A percentile compares a stretch with the other conserved stretches of the same genome.
Conservation (phyloP, 2,888 invertebrate species). For the Cosmia trapezina region DNA sequence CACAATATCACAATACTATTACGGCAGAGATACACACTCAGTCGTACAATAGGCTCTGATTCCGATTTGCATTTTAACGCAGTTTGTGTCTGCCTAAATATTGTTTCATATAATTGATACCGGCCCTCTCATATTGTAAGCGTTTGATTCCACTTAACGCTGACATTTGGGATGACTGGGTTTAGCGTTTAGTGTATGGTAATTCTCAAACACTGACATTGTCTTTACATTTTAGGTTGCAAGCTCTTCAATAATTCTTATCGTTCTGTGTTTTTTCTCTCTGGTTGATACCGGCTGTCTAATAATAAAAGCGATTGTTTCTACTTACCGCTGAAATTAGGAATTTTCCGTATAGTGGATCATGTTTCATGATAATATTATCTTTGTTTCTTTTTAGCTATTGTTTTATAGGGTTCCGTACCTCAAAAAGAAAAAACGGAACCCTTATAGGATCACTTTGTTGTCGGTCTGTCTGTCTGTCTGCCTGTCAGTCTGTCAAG, state of each 20-base stretch:
- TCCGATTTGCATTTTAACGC: constrained; percentile 79
- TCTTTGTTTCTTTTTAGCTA: no score
- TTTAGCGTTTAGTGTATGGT: constrained; percentile 8
- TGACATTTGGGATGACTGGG: constrained; percentile 27
- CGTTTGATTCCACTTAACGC: constrained; percentile 44
- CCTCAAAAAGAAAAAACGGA: no score
- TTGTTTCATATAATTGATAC: constrained; percentile 73
- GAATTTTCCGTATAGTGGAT: neutral
- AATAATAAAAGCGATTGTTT: neutral
- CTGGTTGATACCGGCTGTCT: neutral
- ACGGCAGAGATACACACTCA: constrained; percentile 56
- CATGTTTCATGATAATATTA: neutral
- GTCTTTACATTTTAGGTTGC: neutral
- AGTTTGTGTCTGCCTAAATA: constrained; percentile 70
- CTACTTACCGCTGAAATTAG: no score
- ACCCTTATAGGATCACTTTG: no score
- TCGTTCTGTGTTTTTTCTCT: neutral
- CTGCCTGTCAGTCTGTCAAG: no score
- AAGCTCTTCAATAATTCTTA: neutral
- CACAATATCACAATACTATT: constrained; percentile 48
- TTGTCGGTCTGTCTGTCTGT: no score
- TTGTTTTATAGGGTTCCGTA: no score
- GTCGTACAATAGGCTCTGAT: constrained; percentile 62
- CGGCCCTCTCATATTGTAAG: constrained; percentile 44
- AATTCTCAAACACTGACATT: neutral